phyloP scores from a whole-genome alignment of 2,888 invertebrate genomes.

The Tiphia femorata region DNA sequence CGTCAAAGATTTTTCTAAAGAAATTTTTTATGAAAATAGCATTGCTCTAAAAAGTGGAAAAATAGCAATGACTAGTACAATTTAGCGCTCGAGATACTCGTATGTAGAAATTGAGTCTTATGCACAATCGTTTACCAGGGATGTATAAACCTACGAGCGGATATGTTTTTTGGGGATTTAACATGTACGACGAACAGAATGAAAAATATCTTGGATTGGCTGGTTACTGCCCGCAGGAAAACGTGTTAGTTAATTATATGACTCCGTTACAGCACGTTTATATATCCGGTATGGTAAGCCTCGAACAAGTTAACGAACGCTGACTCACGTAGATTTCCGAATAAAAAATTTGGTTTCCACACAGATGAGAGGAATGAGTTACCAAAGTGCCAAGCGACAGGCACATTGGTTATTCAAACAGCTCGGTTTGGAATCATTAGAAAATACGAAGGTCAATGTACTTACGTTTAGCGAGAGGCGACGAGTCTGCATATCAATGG shows the following conservation, averaged over 20 bases:
- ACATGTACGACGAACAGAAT: too few relatives aligned
- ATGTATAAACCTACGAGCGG: slow-evolving; percentile 37
- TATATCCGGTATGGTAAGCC: slow-evolving; percentile 40
- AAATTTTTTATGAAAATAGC: too few relatives aligned
- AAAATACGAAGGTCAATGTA: slow-evolving; percentile 16
- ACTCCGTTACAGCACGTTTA: slow-evolving; percentile 35
- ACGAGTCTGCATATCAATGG: slow-evolving; percentile 39
- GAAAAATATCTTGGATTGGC: too few relatives aligned
- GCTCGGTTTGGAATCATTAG: slow-evolving; percentile 25
- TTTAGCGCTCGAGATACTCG: too few relatives aligned
- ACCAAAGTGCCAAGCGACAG: slow-evolving; percentile 21
- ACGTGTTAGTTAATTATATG: slow-evolving; percentile 39
- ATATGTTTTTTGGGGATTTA: slow-evolving; percentile 30
- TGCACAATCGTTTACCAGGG: slow-evolving; percentile 27
- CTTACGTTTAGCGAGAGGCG: slow-evolving; percentile 25
- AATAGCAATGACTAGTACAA: too few relatives aligned
- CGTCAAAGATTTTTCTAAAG: neutral
- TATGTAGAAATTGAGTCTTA: too few relatives aligned
- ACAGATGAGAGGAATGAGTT: slow-evolving; percentile 40
- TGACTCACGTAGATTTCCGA: too few relatives aligned
- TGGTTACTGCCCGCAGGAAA: slow-evolving; percentile 43
- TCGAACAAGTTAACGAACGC: neutral
- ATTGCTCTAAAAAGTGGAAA: too few relatives aligned
- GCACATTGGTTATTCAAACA: slow-evolving; percentile 22
- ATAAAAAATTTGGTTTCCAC: neutral